Base-by-base conservation (phyloP, 1,140 invertebrate genomes). In the Caenorhabditis brenneri region DNA sequence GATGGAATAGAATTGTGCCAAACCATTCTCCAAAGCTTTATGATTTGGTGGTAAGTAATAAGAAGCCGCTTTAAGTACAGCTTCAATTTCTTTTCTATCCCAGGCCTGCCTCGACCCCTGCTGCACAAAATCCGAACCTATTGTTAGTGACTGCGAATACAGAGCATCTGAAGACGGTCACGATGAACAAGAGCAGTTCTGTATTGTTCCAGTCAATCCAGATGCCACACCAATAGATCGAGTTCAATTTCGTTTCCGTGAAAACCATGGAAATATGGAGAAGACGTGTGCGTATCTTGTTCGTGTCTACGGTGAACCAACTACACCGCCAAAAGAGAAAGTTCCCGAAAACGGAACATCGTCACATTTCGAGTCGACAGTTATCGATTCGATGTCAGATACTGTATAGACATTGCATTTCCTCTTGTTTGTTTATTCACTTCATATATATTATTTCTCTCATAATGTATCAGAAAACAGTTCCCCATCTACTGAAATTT, bases 231-330 rank as follows among this genome's bases (percentile, higher is more conserved):
- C 65, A 6, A 24, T 74, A n/a, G 46, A 74, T 24, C 65, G 33
- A n/a, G 65, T 74, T n/a, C 65, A 74, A 42, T 74, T 74, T n/a
- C 65, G 65, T 46, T 74, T 74, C 65, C 65, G 65, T 15, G 36
- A 74, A 24, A 74, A 74, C 24, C 65, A 74, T 46, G 65, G 65
- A 24, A 46, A 74, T 15, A 74, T 74, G 65, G 12, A n/a, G n/a
- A 74, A 74, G n/a, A 74, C 65, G 29, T 74, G 65, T 15, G 65
- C 65, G 3, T 74, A 74, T 42, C 29, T 74, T 12, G 36, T 74
- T 42, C 65, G 65, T 46, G 65, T 74, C 29, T 74, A 74, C 22
- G 65, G 65, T 24, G 36, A 74, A 22, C 36, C 36, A 46, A n/a
- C 24, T 4, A 31, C 33, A 24, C 36, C 65, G 24, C 36, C 36